These are phyloP conservation scores for Perizoma flavofasciatum DNA, from an alignment of 2,888 invertebrate genomes.

Conservation along the genomic window DNA sequence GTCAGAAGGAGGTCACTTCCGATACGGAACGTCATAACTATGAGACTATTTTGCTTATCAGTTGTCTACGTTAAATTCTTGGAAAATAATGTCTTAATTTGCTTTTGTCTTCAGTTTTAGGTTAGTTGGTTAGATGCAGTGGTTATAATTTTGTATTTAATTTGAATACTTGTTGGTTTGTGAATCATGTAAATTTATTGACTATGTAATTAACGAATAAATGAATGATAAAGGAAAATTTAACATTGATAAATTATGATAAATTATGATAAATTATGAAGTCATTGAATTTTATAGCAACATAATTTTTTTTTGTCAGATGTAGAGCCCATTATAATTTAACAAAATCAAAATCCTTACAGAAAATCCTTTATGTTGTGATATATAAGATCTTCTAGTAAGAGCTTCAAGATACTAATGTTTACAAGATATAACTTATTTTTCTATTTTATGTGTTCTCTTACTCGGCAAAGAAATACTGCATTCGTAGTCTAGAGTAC, in stretches of 20 bases:
- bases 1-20: constrained; percentile 39
- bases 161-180: neutral
- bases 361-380: too few species aligned
- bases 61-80: constrained; percentile 21
- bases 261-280: neutral
- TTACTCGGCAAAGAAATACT: too few species aligned
- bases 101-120: constrained; percentile 16
- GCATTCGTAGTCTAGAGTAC: too few species aligned
- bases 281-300: neutral
- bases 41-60: constrained; percentile 33
- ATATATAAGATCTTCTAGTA: too few species aligned
- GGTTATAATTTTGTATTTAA: neutral
- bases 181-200: constrained; percentile 3
- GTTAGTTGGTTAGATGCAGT: neutral
- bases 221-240: neutral
- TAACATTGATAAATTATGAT: neutral
- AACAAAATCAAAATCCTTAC: too few species aligned
- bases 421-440: too few species aligned
- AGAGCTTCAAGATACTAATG: too few species aligned
- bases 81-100: constrained; percentile 12
- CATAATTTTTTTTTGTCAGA: neutral
- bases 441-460: too few species aligned
- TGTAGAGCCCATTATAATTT: too few species aligned
- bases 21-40: constrained; percentile 38
- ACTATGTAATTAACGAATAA: neutral